A percentile compares a stretch with the other conserved stretches of the same genome.
phyloP scores from a whole-genome alignment of 2,113 vertebrate species.

The Hymenochirus boettgeri region DNA sequence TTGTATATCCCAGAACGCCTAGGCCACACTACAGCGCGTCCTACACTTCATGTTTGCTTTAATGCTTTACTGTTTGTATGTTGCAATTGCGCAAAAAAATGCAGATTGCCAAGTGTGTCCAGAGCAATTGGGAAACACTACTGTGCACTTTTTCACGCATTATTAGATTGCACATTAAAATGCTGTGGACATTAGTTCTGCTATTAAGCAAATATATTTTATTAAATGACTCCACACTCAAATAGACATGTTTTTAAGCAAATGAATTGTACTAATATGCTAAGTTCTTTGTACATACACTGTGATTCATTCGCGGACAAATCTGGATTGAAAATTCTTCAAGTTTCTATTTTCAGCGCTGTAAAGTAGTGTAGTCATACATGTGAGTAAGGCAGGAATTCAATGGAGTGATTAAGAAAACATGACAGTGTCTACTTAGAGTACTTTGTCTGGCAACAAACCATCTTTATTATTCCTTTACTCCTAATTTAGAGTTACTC shows the following conservation, averaged over 20 bases:
- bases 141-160: too few species aligned
- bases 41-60: constrained; percentile 75
- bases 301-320: constrained; percentile 58
- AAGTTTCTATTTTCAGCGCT: constrained; percentile 64
- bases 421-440: constrained; percentile 64
- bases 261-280: constrained; percentile 61
- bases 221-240: too few species aligned
- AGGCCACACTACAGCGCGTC: too few species aligned
- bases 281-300: constrained; percentile 54
- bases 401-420: constrained; percentile 75
- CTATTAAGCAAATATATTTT: background rate
- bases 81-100: too few species aligned
- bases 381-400: constrained; percentile 70
- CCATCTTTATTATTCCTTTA: constrained; percentile 50
- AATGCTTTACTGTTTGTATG: constrained; percentile 49
- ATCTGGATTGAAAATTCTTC: constrained; percentile 51
- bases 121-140: too few species aligned
- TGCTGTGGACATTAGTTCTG: background rate
- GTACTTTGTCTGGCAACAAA: constrained; percentile 55
- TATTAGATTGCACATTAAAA: too few species aligned
- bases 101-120: too few species aligned
- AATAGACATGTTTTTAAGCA: constrained; percentile 31
- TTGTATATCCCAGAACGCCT: too few species aligned
- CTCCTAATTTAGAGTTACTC: constrained; percentile 26
- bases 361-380: constrained; percentile 61